phyloP scores from a whole-genome alignment of 2,888 invertebrate genomes.

The Neocrepidodera transversa region DNA sequence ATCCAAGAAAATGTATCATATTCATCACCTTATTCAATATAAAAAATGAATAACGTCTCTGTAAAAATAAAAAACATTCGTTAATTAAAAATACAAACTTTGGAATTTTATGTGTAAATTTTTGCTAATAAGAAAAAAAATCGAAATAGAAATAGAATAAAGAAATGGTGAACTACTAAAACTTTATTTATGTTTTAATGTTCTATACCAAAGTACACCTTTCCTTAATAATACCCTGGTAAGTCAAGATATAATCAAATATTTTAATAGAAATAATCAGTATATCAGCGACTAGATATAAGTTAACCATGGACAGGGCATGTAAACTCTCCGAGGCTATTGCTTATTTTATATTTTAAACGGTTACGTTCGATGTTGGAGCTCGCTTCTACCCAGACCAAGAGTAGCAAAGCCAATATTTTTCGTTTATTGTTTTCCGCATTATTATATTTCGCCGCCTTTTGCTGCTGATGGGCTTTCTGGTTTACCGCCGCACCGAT shows the following conservation, averaged over 20 bases:
- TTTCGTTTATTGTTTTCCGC: conserved; percentile 24
- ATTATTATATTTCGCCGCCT: conserved; percentile 23
- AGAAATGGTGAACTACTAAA: no score
- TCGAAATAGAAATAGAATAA: no score
- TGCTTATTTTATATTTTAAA: conserved; percentile 17
- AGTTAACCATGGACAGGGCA: conserved; percentile 6
- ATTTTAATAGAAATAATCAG: conserved; percentile 6
- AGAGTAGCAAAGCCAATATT: conserved; percentile 19
- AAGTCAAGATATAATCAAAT: neutral
- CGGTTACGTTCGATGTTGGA: conserved; percentile 10
- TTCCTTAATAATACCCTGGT: no score
- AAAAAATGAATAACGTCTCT: no score
- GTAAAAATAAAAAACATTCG: no score
- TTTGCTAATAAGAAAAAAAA: no score
- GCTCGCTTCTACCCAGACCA: neutral
- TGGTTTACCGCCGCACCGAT: conserved; percentile 15
- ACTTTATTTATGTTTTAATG: no score
- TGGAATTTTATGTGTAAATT: no score
- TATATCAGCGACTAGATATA: conserved; percentile 13
- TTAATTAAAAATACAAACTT: no score
- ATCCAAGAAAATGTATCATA: no score
- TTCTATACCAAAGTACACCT: no score
- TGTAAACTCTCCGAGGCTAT: conserved; percentile 7
- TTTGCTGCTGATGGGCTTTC: conserved; percentile 13
- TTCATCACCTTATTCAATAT: no score